phyloP scores from a whole-genome alignment of 2,797 vertebrate genomes.

The Margarornis squamiger region DNA sequence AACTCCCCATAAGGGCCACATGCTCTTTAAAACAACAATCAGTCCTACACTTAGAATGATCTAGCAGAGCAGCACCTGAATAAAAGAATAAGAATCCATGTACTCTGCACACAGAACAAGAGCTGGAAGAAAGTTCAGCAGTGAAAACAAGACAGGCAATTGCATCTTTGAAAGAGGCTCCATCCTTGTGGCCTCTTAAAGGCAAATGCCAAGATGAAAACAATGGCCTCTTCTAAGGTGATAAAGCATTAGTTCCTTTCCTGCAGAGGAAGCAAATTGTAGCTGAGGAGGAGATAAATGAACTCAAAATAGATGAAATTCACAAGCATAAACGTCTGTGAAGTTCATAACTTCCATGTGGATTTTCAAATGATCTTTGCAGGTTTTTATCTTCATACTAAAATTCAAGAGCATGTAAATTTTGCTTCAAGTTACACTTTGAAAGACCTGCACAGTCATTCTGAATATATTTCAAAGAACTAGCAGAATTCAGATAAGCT shows the following conservation, averaged over 20 bases:
- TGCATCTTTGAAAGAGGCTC: not conserved
- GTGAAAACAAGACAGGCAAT: not conserved
- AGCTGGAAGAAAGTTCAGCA: not conserved
- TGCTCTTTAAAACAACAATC: not conserved
- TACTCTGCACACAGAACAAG: not conserved
- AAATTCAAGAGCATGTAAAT: not conserved
- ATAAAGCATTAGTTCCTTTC: not conserved
- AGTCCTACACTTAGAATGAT: not conserved
- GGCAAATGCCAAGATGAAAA: not conserved
- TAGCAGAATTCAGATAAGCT: not conserved
- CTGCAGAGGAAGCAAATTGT: not conserved
- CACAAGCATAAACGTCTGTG: not conserved
- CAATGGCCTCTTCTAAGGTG: not conserved
- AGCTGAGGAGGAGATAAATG: not conserved
- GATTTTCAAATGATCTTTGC: not conserved
- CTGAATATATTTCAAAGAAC: not conserved
- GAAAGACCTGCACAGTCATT: not conserved
- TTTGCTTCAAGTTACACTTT: not conserved
- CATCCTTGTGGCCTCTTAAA: not conserved
- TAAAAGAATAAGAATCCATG: rapidly evolving
- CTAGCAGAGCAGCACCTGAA: not conserved
- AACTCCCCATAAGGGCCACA: not conserved
- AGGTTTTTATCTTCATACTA: not conserved
- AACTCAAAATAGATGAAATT: not conserved
- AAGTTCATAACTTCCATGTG: not conserved